phyloP scores from a whole-genome alignment of 2,113 vertebrate species.

The Lophura nycthemera region DNA sequence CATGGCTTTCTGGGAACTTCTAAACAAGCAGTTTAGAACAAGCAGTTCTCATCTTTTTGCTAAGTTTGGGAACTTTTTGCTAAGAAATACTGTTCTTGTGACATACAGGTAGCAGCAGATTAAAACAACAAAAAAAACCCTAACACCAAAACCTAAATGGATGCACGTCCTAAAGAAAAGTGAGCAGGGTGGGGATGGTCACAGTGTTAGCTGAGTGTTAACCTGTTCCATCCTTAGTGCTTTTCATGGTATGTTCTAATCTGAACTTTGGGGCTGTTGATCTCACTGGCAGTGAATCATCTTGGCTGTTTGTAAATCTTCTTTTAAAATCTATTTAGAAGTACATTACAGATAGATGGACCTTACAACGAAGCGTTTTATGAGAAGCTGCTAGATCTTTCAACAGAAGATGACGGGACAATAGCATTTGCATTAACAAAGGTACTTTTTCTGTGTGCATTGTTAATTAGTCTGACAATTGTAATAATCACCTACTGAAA shows the following conservation, averaged over 20 bases:
- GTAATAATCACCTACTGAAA: background rate
- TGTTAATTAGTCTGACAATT: background rate
- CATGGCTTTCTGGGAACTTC: background rate
- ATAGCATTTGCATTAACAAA: constrained; percentile 89
- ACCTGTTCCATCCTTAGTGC: fast-evolving
- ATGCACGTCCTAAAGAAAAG: background rate
- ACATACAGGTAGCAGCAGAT: background rate
- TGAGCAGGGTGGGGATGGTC: background rate
- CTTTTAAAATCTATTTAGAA: constrained; percentile 74
- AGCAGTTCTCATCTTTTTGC: background rate
- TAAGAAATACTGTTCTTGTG: background rate
- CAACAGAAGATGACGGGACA: constrained; percentile 89
- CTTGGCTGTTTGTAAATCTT: constrained; percentile 31
- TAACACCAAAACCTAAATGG: background rate
- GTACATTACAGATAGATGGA: constrained; percentile 89
- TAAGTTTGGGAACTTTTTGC: background rate
- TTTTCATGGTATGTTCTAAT: background rate
- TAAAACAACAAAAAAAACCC: background rate
- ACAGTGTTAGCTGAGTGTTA: background rate
- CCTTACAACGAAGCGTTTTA: constrained; percentile 92
- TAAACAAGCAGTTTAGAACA: background rate
- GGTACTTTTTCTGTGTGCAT: constrained; percentile 59
- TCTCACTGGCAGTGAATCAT: background rate
- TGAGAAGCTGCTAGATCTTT: constrained; percentile 89
- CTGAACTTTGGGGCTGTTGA: background rate